Percentiles rank a stretch among this genome's conserved stretches.
Evolutionary conservation across 2,888 invertebrate species (phyloP).

Genomic region (Trachelus stipa): DNA sequence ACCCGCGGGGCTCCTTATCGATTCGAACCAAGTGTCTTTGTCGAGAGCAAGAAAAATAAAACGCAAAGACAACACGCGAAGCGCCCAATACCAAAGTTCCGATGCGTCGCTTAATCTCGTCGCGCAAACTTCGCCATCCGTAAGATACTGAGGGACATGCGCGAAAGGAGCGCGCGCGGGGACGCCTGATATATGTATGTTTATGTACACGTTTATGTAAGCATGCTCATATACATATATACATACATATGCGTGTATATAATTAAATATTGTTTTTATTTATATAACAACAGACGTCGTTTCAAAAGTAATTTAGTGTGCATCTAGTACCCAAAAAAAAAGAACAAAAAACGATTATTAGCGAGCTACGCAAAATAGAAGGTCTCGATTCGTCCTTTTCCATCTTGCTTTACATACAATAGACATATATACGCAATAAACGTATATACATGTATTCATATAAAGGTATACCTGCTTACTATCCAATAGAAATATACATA

Average conservation of each 20-base stretch:
- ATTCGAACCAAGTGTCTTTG: not conserved
- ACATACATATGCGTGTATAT: conserved; percentile 46
- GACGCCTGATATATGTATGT: conserved; percentile 54
- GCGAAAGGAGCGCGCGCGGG: not conserved
- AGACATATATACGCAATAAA: conserved; percentile 27
- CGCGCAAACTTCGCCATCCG: not conserved
- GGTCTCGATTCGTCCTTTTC: conserved; percentile 54
- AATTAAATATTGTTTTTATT: conserved; percentile 51
- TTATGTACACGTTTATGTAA: conserved; percentile 48
- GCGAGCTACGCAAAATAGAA: conserved; percentile 65
- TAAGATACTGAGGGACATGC: not conserved
- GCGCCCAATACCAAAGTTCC: not conserved
- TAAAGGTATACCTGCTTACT: conserved; percentile 53
- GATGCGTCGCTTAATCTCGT: not conserved
- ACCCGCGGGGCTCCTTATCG: not conserved
- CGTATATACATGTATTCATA: conserved; percentile 58
- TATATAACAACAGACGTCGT: conserved; percentile 49
- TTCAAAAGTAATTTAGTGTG: conserved; percentile 59
- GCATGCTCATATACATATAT: conserved; percentile 42
- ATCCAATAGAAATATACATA: conserved; percentile 63
- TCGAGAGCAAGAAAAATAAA: not conserved
- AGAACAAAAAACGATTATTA: conserved; percentile 44
- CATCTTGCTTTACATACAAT: conserved; percentile 45
- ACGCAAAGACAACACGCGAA: not conserved
- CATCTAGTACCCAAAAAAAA: conserved; percentile 61